A percentile compares a stretch with the other conserved stretches of the same genome.
Conservation (phyloP, 2,888 invertebrate genomes). For the Beris morrisii region DNA sequence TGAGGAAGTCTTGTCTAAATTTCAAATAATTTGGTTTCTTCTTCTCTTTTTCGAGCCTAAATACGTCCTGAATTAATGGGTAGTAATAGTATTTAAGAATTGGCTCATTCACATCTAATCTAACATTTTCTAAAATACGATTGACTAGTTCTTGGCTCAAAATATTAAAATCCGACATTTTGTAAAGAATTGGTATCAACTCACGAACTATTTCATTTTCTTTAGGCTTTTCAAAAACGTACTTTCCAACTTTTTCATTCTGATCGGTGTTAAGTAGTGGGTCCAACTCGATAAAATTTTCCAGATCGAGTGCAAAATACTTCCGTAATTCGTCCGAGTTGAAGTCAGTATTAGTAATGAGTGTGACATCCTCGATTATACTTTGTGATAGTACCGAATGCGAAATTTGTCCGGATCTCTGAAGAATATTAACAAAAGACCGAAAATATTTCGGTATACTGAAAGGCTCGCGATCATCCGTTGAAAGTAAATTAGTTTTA, state of each 20-base stretch:
- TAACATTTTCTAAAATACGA: background rate
- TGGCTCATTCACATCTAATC: too few relatives aligned
- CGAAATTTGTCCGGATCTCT: too few relatives aligned
- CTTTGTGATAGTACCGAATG: too few relatives aligned
- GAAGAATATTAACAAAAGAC: background rate
- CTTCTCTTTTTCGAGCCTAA: background rate
- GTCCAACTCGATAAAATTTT: constrained; percentile 4
- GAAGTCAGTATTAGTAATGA: constrained; percentile 14
- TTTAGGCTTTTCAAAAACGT: background rate
- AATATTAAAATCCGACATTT: background rate
- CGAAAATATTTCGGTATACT: constrained; percentile 3
- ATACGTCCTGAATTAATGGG: background rate
- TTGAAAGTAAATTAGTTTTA: background rate
- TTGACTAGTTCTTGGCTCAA: background rate
- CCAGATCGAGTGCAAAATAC: background rate
- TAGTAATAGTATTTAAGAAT: background rate
- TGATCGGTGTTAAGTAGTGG: background rate
- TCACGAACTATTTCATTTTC: background rate
- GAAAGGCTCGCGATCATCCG: background rate
- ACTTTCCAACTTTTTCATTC: background rate
- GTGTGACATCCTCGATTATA: background rate
- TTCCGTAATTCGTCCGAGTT: background rate
- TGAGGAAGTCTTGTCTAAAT: background rate
- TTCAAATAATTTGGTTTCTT: background rate
- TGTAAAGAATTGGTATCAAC: background rate